These are phyloP conservation scores for Microtus montanus DNA, from an alignment of 2,113 vertebrate species.

Conservation along the genomic window DNA sequence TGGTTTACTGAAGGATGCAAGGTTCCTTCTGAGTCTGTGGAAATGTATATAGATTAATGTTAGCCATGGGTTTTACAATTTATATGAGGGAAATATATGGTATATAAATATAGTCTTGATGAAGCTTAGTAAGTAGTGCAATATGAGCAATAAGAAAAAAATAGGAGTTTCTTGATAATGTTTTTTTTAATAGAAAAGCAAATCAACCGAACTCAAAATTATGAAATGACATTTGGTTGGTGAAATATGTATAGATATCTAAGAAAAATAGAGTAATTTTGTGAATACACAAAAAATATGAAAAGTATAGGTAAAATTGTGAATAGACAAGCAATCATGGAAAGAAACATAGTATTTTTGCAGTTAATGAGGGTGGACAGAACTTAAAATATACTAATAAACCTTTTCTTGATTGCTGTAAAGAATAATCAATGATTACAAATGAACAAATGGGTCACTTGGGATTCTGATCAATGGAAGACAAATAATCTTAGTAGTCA, in stretches of 20 bases:
- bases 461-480: not conserved
- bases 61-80: not conserved
- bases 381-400: not conserved
- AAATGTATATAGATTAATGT: not conserved
- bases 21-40: not conserved
- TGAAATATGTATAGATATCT: not conserved
- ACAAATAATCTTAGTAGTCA: not conserved
- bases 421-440: not conserved
- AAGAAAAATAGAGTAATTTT: not conserved
- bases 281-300: not conserved
- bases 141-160: not conserved
- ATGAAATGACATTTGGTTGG: not conserved
- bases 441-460: not conserved
- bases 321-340: not conserved
- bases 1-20: not conserved
- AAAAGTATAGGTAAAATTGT: not conserved
- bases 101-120: not conserved
- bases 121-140: not conserved
- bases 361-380: not conserved
- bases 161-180: not conserved
- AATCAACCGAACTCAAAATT: not conserved
- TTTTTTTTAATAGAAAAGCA: not conserved
- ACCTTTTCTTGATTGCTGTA: not conserved
- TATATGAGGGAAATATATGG: not conserved
- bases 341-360: not conserved